Evolutionary conservation across 1,140 invertebrate genomes (phyloP).

Genomic region (Galendromus occidentalis): DNA sequence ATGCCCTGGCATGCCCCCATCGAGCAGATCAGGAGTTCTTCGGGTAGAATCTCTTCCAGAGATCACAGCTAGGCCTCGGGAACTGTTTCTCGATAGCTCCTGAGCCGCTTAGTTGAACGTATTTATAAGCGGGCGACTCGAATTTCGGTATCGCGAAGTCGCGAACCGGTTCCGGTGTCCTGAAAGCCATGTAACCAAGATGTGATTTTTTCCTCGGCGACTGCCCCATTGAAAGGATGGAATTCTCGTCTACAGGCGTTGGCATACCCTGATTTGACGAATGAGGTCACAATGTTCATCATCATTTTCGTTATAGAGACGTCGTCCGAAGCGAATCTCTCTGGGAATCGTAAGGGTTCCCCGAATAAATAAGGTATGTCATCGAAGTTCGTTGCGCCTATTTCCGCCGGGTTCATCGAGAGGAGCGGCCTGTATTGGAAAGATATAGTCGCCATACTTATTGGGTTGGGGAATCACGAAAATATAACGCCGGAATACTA

Average conservation of each 20-base stretch:
- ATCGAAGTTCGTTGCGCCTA: not conserved
- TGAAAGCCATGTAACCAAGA: not conserved
- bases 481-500: no score
- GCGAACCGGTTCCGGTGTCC: not conserved
- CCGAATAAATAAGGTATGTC: slow-evolving; percentile 1
- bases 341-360: not conserved
- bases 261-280: not conserved
- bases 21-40: not conserved
- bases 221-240: not conserved
- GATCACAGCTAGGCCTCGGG: not conserved
- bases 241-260: not conserved
- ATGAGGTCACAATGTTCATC: not conserved
- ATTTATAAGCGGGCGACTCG: not conserved
- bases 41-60: not conserved
- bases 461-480: no score
- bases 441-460: no score
- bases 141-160: not conserved
- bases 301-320: slow-evolving; percentile 4
- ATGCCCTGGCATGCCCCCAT: no score
- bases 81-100: not conserved
- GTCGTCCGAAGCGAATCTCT: not conserved
- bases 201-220: not conserved
- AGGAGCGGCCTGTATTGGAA: not conserved
- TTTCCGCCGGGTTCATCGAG: not conserved
- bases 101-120: not conserved